phyloP scores from a whole-genome alignment of 1,140 invertebrate genomes.

The Drosophila simulans region DNA sequence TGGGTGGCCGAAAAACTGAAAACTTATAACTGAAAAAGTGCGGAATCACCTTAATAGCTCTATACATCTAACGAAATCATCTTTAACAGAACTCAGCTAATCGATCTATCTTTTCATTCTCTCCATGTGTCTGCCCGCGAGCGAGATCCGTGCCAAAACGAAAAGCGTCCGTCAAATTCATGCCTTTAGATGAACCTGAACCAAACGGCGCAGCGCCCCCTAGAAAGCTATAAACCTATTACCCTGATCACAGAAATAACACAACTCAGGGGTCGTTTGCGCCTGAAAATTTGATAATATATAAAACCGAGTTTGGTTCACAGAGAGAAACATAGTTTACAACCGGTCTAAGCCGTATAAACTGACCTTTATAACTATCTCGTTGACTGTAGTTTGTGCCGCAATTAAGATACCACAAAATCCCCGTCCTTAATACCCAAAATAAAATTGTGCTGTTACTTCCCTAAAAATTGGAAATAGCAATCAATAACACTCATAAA shows the following conservation, averaged over 20 bases:
- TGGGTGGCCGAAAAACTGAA: conserved; percentile 18
- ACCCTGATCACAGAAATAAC: not conserved
- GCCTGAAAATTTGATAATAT: conserved; percentile 3
- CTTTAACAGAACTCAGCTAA: conserved; percentile 50
- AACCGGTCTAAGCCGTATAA: conserved; percentile 36
- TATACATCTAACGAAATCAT: conserved; percentile 41
- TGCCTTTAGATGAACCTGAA: conserved; percentile 84
- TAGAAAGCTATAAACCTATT: conserved; percentile 1
- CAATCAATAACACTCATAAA: conserved; percentile 1
- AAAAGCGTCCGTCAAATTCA: conserved; percentile 84
- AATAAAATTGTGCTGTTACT: conserved; percentile 7
- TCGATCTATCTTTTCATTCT: conserved; percentile 43
- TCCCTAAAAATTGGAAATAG: conserved; percentile 6
- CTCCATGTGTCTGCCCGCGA: conserved; percentile 54
- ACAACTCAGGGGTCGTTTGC: conserved; percentile 24
- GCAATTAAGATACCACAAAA: conserved; percentile 51
- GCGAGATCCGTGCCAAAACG: conserved; percentile 80
- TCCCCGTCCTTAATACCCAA: not conserved
- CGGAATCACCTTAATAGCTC: conserved; percentile 22
- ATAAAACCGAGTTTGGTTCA: conserved; percentile 36
- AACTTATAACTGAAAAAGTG: conserved; percentile 5
- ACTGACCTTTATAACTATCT: conserved; percentile 84
- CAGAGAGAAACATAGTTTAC: conserved; percentile 31
- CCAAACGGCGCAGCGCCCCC: conserved; percentile 61
- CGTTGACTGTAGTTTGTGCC: conserved; percentile 85